Evolutionary conservation across 2,888 invertebrate species (phyloP), one percentile per base, ranked within the genome.

Genomic region (Watsonalla cultraria): DNA sequence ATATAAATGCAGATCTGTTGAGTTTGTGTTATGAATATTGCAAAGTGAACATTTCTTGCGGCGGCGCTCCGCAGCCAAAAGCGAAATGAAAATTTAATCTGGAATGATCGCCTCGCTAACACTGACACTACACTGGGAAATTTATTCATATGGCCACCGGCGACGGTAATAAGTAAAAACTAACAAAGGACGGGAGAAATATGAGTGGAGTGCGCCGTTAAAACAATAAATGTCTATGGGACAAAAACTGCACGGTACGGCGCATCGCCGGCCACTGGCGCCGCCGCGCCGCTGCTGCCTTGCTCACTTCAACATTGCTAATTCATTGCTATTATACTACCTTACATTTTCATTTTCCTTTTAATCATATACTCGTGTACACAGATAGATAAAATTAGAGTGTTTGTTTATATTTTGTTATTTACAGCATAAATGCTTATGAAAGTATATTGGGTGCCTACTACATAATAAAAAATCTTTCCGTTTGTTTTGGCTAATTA

Each of bases 161-260:
- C 74, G 61, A 65, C 68, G 72, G 72, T 77, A 78, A 81, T 80
- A 80, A 80, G 80, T 83, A 82, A 82, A 86, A 83, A 81, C 78
- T 80, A 86, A 83, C 76, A 78, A 77, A 78, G 74, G 70, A 64
- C 57, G 62, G 59, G 70, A 69, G 74, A 79, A 78, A 80, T 82
- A 83, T 82, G 84, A 84, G 79, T 71, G 71, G 78, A 70, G 72
- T 65, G 60, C 74, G 73, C 74, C 72, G 73, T 78, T 82, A 79
- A 80, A 82, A 82, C 82, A 80, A 82, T 82, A 80, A 84, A 81
- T 78, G 78, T 79, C 71, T 65, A 59, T 55, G 64, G 70, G 58
- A 65, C 70, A 77, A 76, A 75, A 75, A 72, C 64, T 65, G 57
- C 52, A 51, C 64, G 56, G 57, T 24, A 7, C 52, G 55, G 54